phyloP scores from a whole-genome alignment of 2,888 invertebrate species.

The Eulithis testata region DNA sequence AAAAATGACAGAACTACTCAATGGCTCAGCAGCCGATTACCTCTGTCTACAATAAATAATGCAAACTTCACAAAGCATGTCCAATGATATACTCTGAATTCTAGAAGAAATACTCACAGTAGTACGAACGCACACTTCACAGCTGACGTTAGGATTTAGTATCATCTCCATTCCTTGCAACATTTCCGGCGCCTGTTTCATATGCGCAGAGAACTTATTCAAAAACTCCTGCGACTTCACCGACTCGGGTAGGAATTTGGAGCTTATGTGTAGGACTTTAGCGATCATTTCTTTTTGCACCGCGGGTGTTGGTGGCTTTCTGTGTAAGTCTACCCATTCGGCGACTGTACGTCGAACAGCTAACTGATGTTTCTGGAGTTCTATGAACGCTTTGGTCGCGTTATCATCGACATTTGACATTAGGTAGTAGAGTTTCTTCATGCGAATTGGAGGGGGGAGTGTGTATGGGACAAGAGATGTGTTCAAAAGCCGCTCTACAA shows the following conservation, averaged over 20 bases:
- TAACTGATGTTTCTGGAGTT: constrained; percentile 95
- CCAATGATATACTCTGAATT: too few species aligned
- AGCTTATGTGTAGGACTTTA: constrained; percentile 87
- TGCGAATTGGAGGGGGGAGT: constrained; percentile 92
- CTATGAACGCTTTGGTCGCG: constrained; percentile 93
- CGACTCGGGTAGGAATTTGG: constrained; percentile 94
- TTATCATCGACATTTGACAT: constrained; percentile 97
- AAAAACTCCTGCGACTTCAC: constrained; percentile 95
- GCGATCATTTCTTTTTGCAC: constrained; percentile 89
- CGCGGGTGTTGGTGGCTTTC: constrained; percentile 87
- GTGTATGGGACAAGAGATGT: constrained; percentile 98
- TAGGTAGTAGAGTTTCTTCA: constrained; percentile 96
- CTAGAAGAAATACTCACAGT: constrained; percentile 83
- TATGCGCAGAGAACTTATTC: constrained; percentile 91
- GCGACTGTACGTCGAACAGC: constrained; percentile 92
- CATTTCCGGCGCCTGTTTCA: constrained; percentile 88
- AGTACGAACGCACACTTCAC: constrained; percentile 96
- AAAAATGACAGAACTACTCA: too few species aligned
- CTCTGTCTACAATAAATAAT: too few species aligned
- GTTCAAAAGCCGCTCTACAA: constrained; percentile 96
- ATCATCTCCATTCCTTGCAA: constrained; percentile 94
- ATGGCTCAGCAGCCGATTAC: too few species aligned
- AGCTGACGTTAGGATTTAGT: constrained; percentile 94
- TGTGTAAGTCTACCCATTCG: constrained; percentile 94
- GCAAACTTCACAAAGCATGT: too few species aligned